Base-by-base conservation (phyloP, 2,797 vertebrate species). In the Oryzias sinensis region DNA sequence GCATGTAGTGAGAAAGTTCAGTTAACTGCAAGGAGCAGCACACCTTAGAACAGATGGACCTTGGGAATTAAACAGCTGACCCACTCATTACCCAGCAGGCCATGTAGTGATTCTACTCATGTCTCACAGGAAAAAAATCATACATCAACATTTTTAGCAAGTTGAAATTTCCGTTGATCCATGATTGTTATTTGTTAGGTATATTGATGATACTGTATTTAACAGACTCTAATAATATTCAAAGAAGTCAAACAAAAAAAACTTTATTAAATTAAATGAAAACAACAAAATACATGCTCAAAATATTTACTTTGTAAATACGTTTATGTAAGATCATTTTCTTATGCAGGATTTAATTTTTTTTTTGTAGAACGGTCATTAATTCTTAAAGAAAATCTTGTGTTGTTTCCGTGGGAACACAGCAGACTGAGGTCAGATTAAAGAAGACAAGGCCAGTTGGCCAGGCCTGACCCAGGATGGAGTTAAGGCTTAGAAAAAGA, bases 401-500 rank as follows among this genome's bases (percentile, higher is more conserved):
- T 42, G 33, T 14, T 20, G 43, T 52, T 45, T 68, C 44, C 66
- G 60, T 59, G 45, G 70, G 33, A 70, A 27, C 3, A 29, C 52
- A 77, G 65, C 75, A 80, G 79, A 76, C 68, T 66, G 59, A 74
- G 77, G 69, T 84, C 81, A 83, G 84, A 87, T 85, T 88, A 87
- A 80, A 76, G 63, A 51, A 75, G 52, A 59, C 79, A 49, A 49
- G 43, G 52, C 62, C 80, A 85, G 60, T 74, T 82, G 68, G 76
- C 66, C 54, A 56, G 55, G 20, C 73, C 72, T 71, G 59, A 58
- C 42, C 58, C 77, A 81, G 68, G 58, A 69, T 49, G 45, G 56
- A 42, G 22, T 78, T 72, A 77, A 11, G 60, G 82, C 77, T 88
- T 86, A 86, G 50, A 52, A 55, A 45, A 55, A 81, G 87, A 85